Evolutionary conservation across 2,888 invertebrate genomes (phyloP).

Genomic region (Malthinus seriepunctatus): DNA sequence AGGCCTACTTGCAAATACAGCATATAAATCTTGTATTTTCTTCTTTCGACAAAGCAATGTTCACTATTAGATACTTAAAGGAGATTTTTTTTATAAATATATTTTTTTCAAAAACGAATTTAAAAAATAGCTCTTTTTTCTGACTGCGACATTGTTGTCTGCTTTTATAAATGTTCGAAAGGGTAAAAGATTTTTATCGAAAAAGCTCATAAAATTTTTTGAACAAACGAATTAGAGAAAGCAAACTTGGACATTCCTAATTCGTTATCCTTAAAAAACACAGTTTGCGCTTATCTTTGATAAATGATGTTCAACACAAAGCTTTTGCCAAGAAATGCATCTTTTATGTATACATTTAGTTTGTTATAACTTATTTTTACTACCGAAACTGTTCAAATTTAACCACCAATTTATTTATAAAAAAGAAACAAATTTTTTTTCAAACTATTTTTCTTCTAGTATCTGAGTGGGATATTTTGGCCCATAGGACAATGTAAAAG

Average conservation of each 20-base stretch:
- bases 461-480: too few species aligned
- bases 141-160: slow-evolving; percentile 1
- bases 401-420: too few species aligned
- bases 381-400: too few species aligned
- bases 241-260: slow-evolving; percentile 6
- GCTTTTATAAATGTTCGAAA: slow-evolving; percentile 4
- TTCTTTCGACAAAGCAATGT: neutral
- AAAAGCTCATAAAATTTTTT: slow-evolving; percentile 1
- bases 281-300: too few species aligned
- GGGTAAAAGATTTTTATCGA: slow-evolving; percentile 1
- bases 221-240: slow-evolving; percentile 5
- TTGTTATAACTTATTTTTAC: too few species aligned
- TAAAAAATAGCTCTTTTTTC: slow-evolving; percentile 3
- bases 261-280: neutral
- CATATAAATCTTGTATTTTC: slow-evolving; percentile 4
- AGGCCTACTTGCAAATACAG: neutral
- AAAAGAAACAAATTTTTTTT: too few species aligned
- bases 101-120: neutral
- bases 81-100: slow-evolving; percentile 1
- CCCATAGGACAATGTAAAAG: too few species aligned
- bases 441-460: too few species aligned
- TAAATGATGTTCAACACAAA: too few species aligned
- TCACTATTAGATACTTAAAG: slow-evolving; percentile 3
- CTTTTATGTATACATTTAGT: too few species aligned
- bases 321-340: too few species aligned